Conservation (phyloP, 1,140 invertebrate genomes). For the Drosophila orosa region DNA sequence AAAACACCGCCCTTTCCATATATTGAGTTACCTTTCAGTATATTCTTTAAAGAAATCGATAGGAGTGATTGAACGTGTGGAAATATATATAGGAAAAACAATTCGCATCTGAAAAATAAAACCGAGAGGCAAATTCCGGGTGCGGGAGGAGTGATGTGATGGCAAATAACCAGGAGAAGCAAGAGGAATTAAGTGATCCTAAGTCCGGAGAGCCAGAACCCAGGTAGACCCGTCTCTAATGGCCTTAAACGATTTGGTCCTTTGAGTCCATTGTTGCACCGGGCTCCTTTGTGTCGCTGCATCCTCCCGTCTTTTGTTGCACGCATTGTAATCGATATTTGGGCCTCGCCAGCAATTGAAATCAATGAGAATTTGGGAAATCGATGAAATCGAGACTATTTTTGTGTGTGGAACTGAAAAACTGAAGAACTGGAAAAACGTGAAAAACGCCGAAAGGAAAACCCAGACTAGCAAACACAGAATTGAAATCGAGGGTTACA, state of each 20-base stretch:
- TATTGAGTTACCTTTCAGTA: slow-evolving; percentile 1
- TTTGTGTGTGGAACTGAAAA: slow-evolving; percentile 18
- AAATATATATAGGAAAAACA: slow-evolving; percentile 14
- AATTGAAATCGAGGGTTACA: slow-evolving; percentile 30
- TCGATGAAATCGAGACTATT: slow-evolving; percentile 62
- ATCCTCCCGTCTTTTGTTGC: slow-evolving; percentile 39
- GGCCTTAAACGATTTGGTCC: slow-evolving; percentile 45
- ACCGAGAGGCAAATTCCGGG: neutral
- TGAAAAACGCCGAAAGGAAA: slow-evolving; percentile 8
- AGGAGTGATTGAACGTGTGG: slow-evolving; percentile 30
- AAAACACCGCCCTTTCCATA: neutral
- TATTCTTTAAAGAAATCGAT: neutral
- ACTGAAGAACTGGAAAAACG: slow-evolving; percentile 7
- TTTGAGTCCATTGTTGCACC: slow-evolving; percentile 15
- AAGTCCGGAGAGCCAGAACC: neutral
- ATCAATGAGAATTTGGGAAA: slow-evolving; percentile 43
- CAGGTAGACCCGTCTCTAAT: slow-evolving; percentile 36
- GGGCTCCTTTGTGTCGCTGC: slow-evolving; percentile 11
- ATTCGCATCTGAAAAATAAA: slow-evolving; percentile 19
- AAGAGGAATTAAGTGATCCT: slow-evolving; percentile 40
- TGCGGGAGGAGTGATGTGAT: neutral
- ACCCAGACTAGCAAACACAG: neutral
- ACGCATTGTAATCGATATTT: slow-evolving; percentile 61
- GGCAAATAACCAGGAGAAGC: neutral
- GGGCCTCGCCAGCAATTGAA: slow-evolving; percentile 54